Conservation (phyloP, 2,888 invertebrate genomes). For the Lycophotia porphyrea region DNA sequence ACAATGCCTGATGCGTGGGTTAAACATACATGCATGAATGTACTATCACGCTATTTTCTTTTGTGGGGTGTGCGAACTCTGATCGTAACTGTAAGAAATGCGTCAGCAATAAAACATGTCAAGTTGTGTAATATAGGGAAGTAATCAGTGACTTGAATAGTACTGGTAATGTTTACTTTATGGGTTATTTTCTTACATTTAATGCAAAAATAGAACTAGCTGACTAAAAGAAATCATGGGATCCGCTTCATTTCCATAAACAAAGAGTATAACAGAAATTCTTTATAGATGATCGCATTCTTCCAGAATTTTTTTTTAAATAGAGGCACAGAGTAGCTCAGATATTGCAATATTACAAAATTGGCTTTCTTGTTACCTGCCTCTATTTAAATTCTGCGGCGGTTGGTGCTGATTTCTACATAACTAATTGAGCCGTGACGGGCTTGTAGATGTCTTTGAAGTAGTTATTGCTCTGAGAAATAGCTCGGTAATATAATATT, state of each 20-base stretch:
- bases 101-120: slow-evolving; percentile 13
- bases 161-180: no score
- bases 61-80: slow-evolving; percentile 54
- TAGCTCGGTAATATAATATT: slow-evolving; percentile 40
- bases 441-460: slow-evolving; percentile 59
- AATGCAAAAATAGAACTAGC: background rate
- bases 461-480: slow-evolving; percentile 48
- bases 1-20: slow-evolving; percentile 39
- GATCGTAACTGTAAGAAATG: slow-evolving; percentile 42
- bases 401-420: slow-evolving; percentile 71
- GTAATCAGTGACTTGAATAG: background rate
- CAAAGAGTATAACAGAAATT: background rate
- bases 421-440: slow-evolving; percentile 70
- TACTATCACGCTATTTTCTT: slow-evolving; percentile 42
- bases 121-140: background rate
- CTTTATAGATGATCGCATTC: background rate
- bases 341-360: slow-evolving; percentile 55
- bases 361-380: slow-evolving; percentile 62
- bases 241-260: background rate
- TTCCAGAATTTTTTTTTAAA: slow-evolving; percentile 15
- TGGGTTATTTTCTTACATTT: background rate
- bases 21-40: slow-evolving; percentile 46
- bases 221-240: background rate
- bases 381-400: slow-evolving; percentile 66
- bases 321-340: background rate